Evolutionary conservation across 2,888 invertebrate genomes (phyloP).

Genomic region (Doris montereyensis): DNA sequence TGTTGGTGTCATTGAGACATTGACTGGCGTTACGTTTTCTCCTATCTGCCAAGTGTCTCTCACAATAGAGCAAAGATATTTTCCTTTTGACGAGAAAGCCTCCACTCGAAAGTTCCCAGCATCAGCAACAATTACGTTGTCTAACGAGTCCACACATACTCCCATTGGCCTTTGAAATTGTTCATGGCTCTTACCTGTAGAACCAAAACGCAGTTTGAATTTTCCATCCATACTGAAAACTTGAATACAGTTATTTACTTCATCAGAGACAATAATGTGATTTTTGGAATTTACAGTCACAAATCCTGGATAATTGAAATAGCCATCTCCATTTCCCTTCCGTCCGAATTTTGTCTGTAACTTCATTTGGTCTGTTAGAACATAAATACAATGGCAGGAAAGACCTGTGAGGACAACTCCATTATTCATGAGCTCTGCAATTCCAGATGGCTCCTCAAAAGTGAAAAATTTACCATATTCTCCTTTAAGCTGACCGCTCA

Average conservation of each 20-base stretch:
- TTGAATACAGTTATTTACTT: conserved; percentile 57
- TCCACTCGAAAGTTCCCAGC: conserved; percentile 64
- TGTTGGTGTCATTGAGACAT: conserved; percentile 59
- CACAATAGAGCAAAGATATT: conserved; percentile 53
- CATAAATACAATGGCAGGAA: conserved; percentile 55
- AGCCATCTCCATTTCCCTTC: conserved; percentile 61
- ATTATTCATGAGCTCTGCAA: conserved; percentile 51
- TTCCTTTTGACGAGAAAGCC: conserved; percentile 58
- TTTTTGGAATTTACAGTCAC: conserved; percentile 57
- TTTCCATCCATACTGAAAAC: conserved; percentile 58
- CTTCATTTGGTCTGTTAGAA: conserved; percentile 62
- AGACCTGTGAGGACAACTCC: conserved; percentile 57
- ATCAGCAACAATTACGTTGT: conserved; percentile 68
- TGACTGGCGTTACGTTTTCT: conserved; percentile 56
- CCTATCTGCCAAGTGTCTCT: conserved; percentile 55
- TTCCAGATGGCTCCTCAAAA: conserved; percentile 60
- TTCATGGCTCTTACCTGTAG: conserved; percentile 51
- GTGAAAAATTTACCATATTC: conserved; percentile 57
- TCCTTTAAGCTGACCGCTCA: conserved; percentile 52
- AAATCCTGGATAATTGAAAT: conserved; percentile 58
- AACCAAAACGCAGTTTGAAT: conserved; percentile 60
- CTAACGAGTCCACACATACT: conserved; percentile 56
- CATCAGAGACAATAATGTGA: conserved; percentile 65
- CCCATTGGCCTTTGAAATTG: conserved; percentile 62
- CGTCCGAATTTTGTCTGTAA: conserved; percentile 61